Base-by-base conservation (phyloP, 2,888 invertebrate genomes). In the Patella ulyssiponensis region DNA sequence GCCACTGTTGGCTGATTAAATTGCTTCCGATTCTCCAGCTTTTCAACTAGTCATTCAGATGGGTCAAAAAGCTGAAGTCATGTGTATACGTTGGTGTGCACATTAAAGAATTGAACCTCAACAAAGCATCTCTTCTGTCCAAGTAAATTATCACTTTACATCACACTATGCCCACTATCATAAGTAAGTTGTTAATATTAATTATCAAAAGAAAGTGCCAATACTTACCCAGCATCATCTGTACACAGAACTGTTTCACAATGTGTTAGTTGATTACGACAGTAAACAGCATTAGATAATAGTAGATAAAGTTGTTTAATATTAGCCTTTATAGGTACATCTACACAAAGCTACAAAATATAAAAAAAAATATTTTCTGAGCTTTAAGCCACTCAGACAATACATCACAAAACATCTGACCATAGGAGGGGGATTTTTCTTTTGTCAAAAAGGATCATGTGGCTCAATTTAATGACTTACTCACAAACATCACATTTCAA, bases 191-290 rank as follows among this genome's bases (percentile, higher is more conserved):
- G 15, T 7, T 14, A 23, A 73, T 52, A n/a, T 15, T 54, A 12
- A 69, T 20, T 9, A 17, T 51, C 1, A 51, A 69, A 69, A 23
- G 20, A 54, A 33, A 44, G 44, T 44, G 9, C 12, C n/a, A 23
- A 58, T 15, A 81, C 80, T 72, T 76, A 88, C 88, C 86, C 85
- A 56, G 79, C 80, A n/a, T 87, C 87, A 33, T 88, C 88, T 15
- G 81, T 79, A 69, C 86, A 82, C 4, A 90, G 84, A 7, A 88
- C 83, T 5, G 83, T 85, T 74, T 90, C 88, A 78, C 85, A 88
- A 77, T 88, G 86, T 5, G 85, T 83, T 33, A 90, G 79, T 76
- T 87, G 86, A 78, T 90, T 90, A 33, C 87, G 81, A 69, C 89
- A 87, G 80, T 86, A 88, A 5, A 86, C 88, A 56, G 86, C 86